Percentiles rank a stretch among this genome's conserved stretches.
Conservation (phyloP, 2,113 vertebrate species). For the Emydocephalus ijimae region DNA sequence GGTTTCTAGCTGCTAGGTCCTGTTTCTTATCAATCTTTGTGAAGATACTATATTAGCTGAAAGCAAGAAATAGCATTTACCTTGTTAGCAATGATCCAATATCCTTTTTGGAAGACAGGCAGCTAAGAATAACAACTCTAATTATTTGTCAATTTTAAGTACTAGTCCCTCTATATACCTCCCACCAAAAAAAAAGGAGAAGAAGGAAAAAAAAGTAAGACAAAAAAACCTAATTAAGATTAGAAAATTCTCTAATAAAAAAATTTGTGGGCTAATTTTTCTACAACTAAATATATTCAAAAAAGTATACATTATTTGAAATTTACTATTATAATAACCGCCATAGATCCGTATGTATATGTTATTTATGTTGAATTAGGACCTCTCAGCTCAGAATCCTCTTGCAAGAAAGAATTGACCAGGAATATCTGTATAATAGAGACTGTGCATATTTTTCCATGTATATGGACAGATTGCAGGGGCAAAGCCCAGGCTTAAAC, state of each 20-base stretch:
- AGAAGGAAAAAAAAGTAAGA: background rate
- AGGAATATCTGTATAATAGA: background rate
- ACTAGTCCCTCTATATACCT: background rate
- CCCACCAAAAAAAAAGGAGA: background rate
- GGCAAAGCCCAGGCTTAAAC: background rate
- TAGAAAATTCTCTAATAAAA: background rate
- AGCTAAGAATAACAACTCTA: conserved; percentile 68
- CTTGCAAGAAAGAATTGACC: background rate
- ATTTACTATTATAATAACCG: background rate
- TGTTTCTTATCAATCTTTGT: conserved; percentile 55
- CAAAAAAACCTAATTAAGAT: background rate
- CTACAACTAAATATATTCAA: background rate
- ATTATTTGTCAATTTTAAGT: conserved; percentile 57
- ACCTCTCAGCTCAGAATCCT: background rate
- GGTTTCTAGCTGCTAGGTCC: conserved; percentile 63
- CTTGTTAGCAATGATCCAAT: conserved; percentile 69
- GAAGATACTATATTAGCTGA: conserved; percentile 22
- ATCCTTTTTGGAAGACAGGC: conserved; percentile 69
- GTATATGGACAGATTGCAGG: background rate
- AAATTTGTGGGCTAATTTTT: background rate
- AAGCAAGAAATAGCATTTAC: conserved; percentile 54
- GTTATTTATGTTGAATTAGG: background rate
- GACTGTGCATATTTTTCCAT: background rate
- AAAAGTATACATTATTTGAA: background rate
- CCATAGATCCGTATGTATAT: background rate